phyloP scores from a whole-genome alignment of 2,797 vertebrate genomes.

The Gymnoscopelus braueri region DNA sequence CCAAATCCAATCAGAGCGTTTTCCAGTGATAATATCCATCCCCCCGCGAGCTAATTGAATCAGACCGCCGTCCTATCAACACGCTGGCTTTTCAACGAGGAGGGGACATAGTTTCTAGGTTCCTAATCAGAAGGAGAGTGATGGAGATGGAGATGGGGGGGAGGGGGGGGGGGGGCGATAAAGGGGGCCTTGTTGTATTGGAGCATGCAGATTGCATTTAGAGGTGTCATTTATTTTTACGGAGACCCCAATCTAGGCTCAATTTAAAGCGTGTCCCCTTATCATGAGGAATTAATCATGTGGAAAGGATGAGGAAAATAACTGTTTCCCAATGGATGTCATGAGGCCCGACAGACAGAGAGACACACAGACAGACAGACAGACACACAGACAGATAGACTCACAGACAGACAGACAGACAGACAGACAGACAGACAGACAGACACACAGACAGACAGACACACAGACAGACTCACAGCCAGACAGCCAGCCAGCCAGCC shows the following conservation, averaged over 20 bases:
- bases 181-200: constrained; percentile 13
- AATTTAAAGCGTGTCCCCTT: constrained; percentile 60
- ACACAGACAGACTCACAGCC: too few species aligned
- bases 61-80: constrained; percentile 39
- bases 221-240: constrained; percentile 57
- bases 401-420: too few species aligned
- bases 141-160: constrained; percentile 12
- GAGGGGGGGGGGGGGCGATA: constrained; percentile 50
- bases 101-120: constrained; percentile 54
- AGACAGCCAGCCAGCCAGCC: too few species aligned
- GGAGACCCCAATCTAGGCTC: constrained; percentile 44
- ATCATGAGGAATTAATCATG: constrained; percentile 58
- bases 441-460: too few species aligned
- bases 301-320: constrained; percentile 63
- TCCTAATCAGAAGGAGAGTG: constrained; percentile 38
- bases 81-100: constrained; percentile 50
- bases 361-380: too few species aligned
- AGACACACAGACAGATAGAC: too few species aligned
- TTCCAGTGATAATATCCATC: constrained; percentile 36
- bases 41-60: constrained; percentile 52
- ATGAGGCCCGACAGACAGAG: too few species aligned
- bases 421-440: too few species aligned
- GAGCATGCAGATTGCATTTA: constrained; percentile 50
- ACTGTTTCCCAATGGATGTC: constrained; percentile 48
- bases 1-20: background rate